Evolutionary conservation across 2,888 invertebrate species (phyloP), one percentile per base, ranked within the genome.

Genomic region (Drosophila lutescens): DNA sequence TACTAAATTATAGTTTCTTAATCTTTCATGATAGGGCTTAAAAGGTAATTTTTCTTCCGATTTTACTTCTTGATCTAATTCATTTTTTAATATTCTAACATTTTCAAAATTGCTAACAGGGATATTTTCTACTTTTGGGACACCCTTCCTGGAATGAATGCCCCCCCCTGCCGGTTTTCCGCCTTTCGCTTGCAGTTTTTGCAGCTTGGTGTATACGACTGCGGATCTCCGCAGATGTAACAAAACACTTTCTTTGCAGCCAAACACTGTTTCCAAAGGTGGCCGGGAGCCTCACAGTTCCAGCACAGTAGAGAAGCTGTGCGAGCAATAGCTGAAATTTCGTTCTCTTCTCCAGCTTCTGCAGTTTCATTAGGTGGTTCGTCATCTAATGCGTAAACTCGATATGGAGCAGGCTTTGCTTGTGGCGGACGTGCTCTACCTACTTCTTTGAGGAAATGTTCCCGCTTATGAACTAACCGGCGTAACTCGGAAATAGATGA

Each of bases 201-300:
- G 10, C 17, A 53, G 15, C 10, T 53, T 20, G n/a, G 36, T 15
- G 6, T 36, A 38, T 53, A 23, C 12, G 20, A 9, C n/a, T 38
- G 51, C 51, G 36, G n/a, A 6, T 23, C 36, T 36, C 23, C 23
- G 51, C 51, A 53, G 9, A 12, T 13, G 13, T 32, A 34, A 34
- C 30, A 49, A 47, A 34, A 32, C 15, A 32, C 17, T 36, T 30
- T 30, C 17, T 50, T 34, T 32, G 32, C 20, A 17, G 20, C 23
- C 36, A 51, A 36, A n/a, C 51, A 51, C 20, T 50, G 34, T 49
- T 50, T 17, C 49, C 50, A 50, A 32, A n/a, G 17, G 13, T 50
- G 20, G 20, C 34, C 51, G 20, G 34, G n/a, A 36, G 20, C 36
- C n/a, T 36, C 15, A 51, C 51, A 51, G 6, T 51, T 51, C 51